These are phyloP conservation scores for Anhinga anhinga DNA, from an alignment of 2,113 vertebrate genomes.

Conservation along the genomic window DNA sequence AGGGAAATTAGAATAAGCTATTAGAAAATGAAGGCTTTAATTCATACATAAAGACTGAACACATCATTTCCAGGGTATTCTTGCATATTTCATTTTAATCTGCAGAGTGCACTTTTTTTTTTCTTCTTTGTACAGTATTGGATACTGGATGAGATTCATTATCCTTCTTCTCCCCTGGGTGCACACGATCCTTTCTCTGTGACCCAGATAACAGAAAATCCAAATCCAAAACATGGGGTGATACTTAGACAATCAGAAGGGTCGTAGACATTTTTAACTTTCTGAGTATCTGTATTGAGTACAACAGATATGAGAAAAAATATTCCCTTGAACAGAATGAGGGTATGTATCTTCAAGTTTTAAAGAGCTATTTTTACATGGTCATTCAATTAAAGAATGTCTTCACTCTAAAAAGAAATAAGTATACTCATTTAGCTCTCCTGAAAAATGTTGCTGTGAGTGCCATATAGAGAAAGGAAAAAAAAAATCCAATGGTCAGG, in stretches of 20 bases:
- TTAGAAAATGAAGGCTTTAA: conserved; percentile 59
- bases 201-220: conserved; percentile 37
- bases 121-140: background rate
- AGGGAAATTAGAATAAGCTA: conserved; percentile 64
- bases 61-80: conserved; percentile 54
- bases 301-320: background rate
- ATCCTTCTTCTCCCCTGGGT: conserved; percentile 38
- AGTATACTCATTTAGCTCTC: background rate
- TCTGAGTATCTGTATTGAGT: background rate
- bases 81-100: conserved; percentile 64
- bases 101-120: background rate
- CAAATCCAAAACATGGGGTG: conserved; percentile 40
- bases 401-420: background rate
- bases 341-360: background rate
- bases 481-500: background rate
- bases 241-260: conserved; percentile 13
- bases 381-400: conserved; percentile 1
- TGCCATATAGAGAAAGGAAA: background rate
- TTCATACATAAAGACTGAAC: conserved; percentile 49
- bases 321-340: background rate
- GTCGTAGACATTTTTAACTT: background rate
- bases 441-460: background rate
- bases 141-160: conserved; percentile 36
- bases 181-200: background rate
- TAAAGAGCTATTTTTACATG: background rate